Evolutionary conservation across 2,888 invertebrate genomes (phyloP).

Genomic region (Platycheirus albimanus): DNA sequence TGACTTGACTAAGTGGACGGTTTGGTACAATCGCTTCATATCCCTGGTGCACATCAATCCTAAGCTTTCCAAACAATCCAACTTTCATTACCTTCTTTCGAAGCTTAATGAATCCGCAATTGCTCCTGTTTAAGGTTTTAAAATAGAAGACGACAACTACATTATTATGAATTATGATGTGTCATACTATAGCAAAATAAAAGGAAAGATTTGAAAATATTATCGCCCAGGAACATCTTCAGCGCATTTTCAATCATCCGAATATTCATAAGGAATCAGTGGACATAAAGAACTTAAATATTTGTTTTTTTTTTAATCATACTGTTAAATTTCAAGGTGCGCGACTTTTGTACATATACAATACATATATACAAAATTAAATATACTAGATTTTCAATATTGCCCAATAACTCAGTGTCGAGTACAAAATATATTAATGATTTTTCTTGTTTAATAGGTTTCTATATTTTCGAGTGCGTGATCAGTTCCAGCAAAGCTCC

Average conservation of each 20-base stretch:
- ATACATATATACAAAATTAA: too few species aligned
- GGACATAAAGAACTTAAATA: not conserved
- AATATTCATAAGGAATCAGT: not conserved
- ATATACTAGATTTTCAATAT: too few species aligned
- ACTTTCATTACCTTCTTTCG: conserved; percentile 27
- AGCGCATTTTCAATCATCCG: conserved; percentile 5
- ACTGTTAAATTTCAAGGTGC: too few species aligned
- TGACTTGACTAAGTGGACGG: conserved; percentile 46
- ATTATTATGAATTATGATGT: too few species aligned
- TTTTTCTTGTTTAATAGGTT: too few species aligned
- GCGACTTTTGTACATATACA: too few species aligned
- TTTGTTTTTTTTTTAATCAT: too few species aligned
- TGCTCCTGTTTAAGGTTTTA: not conserved
- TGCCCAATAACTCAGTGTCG: too few species aligned
- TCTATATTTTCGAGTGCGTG: too few species aligned
- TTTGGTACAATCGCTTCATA: conserved; percentile 35
- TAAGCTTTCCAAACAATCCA: conserved; percentile 6
- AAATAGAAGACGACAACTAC: conserved; percentile 27
- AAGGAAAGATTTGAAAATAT: conserved; percentile 32
- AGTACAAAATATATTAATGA: too few species aligned
- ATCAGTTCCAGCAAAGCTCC: too few species aligned
- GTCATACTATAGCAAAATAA: conserved; percentile 1
- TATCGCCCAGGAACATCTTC: conserved; percentile 14
- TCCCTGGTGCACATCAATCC: not conserved
- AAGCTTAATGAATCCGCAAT: conserved; percentile 21